Evolutionary conservation across 2,797 vertebrate genomes (phyloP).

Genomic region (Argya squamiceps): DNA sequence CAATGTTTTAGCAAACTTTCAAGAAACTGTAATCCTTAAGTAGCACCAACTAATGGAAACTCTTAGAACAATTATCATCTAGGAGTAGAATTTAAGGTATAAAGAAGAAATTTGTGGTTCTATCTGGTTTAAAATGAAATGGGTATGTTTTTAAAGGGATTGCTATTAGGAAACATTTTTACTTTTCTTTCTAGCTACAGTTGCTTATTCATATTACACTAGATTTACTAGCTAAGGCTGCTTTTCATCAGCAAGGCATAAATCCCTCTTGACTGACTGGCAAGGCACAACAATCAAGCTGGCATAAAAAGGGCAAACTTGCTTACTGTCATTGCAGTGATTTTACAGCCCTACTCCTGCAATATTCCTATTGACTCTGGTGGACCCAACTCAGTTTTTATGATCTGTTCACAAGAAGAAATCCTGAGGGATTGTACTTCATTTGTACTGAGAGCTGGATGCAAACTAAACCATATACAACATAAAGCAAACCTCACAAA

Average conservation of each 20-base stretch:
- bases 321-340: neutral
- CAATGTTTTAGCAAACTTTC: neutral
- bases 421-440: neutral
- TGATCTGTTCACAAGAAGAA: neutral
- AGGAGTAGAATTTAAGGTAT: neutral
- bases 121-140: constrained; percentile 10
- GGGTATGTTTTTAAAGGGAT: neutral
- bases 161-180: constrained; percentile 23
- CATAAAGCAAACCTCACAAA: neutral
- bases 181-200: constrained; percentile 26
- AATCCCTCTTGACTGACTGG: constrained; percentile 29
- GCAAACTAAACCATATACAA: neutral
- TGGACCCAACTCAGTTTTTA: neutral
- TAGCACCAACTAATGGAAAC: neutral
- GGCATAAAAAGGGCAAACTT: neutral
- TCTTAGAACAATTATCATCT: neutral
- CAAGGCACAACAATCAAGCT: neutral
- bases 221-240: constrained; percentile 43
- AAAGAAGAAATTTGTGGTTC: neutral
- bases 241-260: constrained; percentile 31
- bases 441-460: neutral
- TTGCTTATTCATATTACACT: constrained; percentile 17
- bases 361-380: neutral
- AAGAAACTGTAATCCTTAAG: neutral
- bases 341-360: neutral